A percentile compares a stretch with the other conserved stretches of the same genome.
Evolutionary conservation across 2,113 vertebrate species (phyloP).

Genomic region (human (Homo sapiens)): DNA sequence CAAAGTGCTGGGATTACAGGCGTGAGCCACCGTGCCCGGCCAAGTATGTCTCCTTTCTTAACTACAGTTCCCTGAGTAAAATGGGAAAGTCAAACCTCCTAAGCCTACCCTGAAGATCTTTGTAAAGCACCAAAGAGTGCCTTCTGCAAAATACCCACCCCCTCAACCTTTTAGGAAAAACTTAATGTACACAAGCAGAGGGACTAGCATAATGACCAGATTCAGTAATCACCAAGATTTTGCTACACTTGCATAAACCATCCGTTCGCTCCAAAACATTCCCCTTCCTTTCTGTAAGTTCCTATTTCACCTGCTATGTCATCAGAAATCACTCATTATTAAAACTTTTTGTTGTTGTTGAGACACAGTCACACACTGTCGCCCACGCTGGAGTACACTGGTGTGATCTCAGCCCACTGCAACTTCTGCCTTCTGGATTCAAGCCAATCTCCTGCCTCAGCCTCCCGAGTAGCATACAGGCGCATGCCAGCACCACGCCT

Average conservation of each 20-base stretch:
- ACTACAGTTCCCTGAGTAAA: neutral
- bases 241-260: neutral
- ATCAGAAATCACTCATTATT: neutral
- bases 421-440: no score
- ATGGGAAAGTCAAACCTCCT: neutral
- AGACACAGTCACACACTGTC: no score
- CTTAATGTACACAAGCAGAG: neutral
- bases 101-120: neutral
- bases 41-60: neutral
- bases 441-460: no score
- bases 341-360: neutral
- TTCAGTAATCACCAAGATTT: neutral
- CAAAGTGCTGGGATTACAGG: no score
- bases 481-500: no score
- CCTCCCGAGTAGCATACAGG: no score
- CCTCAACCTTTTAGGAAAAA: neutral
- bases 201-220: neutral
- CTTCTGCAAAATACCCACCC: no score
- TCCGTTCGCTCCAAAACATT: neutral
- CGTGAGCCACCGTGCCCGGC: no score
- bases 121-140: neutral
- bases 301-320: neutral
- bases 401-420: no score
- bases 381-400: no score
- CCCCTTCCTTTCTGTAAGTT: neutral